A percentile compares a stretch with the other conserved stretches of the same genome.
These are phyloP conservation scores for Seira musarum DNA, from an alignment of 2,888 invertebrate species.

Conservation along the genomic window DNA sequence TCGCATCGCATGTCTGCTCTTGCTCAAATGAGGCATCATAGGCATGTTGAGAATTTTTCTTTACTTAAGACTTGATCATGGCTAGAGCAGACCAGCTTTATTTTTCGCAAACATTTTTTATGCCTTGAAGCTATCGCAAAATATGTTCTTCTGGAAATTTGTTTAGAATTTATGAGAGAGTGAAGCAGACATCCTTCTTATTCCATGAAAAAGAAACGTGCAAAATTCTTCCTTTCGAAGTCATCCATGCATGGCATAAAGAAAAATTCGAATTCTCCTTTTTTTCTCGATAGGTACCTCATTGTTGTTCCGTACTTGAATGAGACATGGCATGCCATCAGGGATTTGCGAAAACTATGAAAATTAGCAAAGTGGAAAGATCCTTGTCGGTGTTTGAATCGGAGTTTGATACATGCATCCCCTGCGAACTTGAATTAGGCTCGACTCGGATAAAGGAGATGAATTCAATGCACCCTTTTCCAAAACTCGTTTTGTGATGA, in stretches of 20 bases:
- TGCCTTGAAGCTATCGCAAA: neutral
- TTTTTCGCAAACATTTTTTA: neutral
- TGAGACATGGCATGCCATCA: too few relatives aligned
- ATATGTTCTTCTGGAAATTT: neutral
- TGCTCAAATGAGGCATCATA: too few relatives aligned
- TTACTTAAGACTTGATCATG: neutral
- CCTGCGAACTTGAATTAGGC: slow-evolving; percentile 10
- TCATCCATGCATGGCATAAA: slow-evolving; percentile 6
- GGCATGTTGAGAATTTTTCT: neutral
- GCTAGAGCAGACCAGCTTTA: neutral
- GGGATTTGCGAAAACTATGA: neutral
- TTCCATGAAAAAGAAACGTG: slow-evolving; percentile 10
- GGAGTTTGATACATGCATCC: neutral
- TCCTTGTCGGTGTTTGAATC: slow-evolving; percentile 13
- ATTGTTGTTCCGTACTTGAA: neutral
- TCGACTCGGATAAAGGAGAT: neutral
- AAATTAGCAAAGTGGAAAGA: slow-evolving; percentile 19
- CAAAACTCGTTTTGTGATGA: too few relatives aligned
- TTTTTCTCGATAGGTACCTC: slow-evolving; percentile 1
- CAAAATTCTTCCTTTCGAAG: neutral
- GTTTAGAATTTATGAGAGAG: neutral
- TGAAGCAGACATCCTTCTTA: neutral
- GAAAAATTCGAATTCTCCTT: neutral
- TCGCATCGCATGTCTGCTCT: too few relatives aligned
- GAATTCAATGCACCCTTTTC: neutral